A percentile compares a stretch with the other conserved stretches of the same genome.
phyloP scores from a whole-genome alignment of 2,113 vertebrate genomes.

The Thoracochromis brauschi region DNA sequence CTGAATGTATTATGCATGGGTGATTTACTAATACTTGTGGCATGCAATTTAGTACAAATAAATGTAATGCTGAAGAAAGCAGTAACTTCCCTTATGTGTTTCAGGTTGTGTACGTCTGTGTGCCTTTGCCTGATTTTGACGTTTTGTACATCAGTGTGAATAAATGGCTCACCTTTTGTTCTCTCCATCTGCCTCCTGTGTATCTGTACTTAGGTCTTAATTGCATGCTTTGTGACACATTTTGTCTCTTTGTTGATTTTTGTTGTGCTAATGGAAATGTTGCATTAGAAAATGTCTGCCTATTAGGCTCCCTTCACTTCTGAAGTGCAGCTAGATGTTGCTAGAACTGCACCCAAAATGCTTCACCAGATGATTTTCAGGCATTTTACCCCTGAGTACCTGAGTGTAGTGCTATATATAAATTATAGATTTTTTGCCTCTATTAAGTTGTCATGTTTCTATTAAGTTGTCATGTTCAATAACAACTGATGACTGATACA shows the following conservation, averaged over 20 bases:
- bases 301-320: neutral
- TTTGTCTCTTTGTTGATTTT: accelerated
- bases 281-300: neutral
- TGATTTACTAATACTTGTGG: neutral
- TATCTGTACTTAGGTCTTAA: neutral
- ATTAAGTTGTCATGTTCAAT: neutral
- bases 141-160: neutral
- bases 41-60: neutral
- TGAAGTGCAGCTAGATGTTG: neutral
- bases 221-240: neutral
- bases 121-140: neutral
- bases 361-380: neutral
- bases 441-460: neutral
- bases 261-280: neutral
- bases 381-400: neutral
- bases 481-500: neutral
- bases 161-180: neutral
- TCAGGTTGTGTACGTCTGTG: neutral
- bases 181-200: neutral
- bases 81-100: neutral
- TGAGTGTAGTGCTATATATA: neutral
- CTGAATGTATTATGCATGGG: accelerated
- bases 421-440: neutral
- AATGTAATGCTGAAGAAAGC: neutral
- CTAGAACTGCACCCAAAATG: neutral